A percentile compares a stretch with the other conserved stretches of the same genome.
These are phyloP conservation scores for Xestia xanthographa DNA, from an alignment of 2,888 invertebrate genomes.

Conservation along the genomic window DNA sequence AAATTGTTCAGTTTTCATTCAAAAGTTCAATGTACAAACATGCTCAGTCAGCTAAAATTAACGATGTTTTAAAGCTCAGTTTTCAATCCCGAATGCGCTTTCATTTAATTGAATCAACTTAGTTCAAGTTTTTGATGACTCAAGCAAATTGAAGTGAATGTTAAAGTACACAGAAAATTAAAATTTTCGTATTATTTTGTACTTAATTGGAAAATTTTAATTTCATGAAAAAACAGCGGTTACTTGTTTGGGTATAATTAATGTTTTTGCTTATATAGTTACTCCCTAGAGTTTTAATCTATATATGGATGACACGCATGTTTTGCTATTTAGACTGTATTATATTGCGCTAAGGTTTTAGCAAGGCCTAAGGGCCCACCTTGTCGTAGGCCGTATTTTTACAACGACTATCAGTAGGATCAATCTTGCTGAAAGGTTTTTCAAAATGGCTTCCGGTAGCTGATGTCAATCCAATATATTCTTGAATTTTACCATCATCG, in stretches of 20 bases:
- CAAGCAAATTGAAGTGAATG: conserved; percentile 33
- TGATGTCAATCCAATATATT: not conserved
- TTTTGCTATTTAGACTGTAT: not conserved
- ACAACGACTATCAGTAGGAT: not conserved
- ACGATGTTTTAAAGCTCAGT: conserved; percentile 18
- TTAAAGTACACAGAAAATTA: conserved; percentile 31
- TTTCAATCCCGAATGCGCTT: conserved; percentile 12
- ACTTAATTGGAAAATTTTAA: conserved; percentile 32
- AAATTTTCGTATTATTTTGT: conserved; percentile 21
- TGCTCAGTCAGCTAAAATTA: conserved; percentile 21
- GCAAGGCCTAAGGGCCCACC: not conserved
- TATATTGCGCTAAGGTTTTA: not conserved
- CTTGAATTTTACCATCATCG: not conserved
- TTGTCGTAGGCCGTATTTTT: not conserved
- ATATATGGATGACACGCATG: conserved; percentile 15
- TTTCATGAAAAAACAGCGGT: conserved; percentile 38
- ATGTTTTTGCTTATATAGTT: conserved; percentile 21
- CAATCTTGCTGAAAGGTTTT: not conserved
- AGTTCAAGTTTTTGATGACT: conserved; percentile 22
- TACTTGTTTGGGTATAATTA: conserved; percentile 22
- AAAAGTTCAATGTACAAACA: conserved; percentile 15
- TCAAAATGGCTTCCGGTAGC: not conserved
- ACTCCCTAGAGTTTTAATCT: conserved; percentile 19
- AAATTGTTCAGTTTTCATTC: not conserved
- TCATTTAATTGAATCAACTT: conserved; percentile 29